Percentiles rank a stretch among this genome's conserved stretches.
Conservation (phyloP, 2,797 vertebrate species). For the Paedocypris micromegethes region DNA sequence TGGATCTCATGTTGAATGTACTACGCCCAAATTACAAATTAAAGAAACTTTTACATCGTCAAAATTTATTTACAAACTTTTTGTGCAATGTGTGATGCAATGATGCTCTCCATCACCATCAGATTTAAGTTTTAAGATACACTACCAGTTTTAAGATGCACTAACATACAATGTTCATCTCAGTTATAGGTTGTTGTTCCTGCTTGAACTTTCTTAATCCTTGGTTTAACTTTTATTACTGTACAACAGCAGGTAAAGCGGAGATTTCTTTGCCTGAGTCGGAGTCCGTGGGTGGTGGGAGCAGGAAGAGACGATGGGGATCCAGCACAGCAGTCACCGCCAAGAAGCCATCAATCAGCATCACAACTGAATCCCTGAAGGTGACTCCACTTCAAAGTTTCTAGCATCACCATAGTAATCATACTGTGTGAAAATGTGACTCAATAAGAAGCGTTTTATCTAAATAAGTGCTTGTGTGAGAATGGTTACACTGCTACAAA, state of each 20-base stretch:
- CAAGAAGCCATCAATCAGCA: conserved; percentile 90
- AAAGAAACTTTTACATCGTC: too few relatives aligned
- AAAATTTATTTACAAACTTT: too few relatives aligned
- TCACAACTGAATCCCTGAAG: conserved; percentile 89
- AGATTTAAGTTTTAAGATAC: too few relatives aligned
- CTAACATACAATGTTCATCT: too few relatives aligned
- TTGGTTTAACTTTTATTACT: background rate
- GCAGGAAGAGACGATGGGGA: conserved; percentile 86
- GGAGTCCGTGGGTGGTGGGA: conserved; percentile 71
- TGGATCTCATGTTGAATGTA: too few relatives aligned
- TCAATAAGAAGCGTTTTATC: too few relatives aligned
- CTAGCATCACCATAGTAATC: conserved; percentile 14
- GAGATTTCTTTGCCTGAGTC: conserved; percentile 61
- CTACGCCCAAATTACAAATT: too few relatives aligned
- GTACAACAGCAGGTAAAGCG: conserved; percentile 61
- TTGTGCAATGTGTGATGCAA: too few relatives aligned
- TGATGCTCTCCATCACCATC: too few relatives aligned
- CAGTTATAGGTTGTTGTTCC: background rate
- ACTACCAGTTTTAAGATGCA: too few relatives aligned
- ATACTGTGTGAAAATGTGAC: background rate
- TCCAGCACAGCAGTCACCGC: conserved; percentile 83
- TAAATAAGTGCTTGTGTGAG: conserved; percentile 16
- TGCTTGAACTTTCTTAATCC: background rate
- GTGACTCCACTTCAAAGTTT: conserved; percentile 54
- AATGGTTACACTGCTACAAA: background rate